Conservation (phyloP, 2,888 invertebrate genomes). For the Ypsolopha sequella region DNA sequence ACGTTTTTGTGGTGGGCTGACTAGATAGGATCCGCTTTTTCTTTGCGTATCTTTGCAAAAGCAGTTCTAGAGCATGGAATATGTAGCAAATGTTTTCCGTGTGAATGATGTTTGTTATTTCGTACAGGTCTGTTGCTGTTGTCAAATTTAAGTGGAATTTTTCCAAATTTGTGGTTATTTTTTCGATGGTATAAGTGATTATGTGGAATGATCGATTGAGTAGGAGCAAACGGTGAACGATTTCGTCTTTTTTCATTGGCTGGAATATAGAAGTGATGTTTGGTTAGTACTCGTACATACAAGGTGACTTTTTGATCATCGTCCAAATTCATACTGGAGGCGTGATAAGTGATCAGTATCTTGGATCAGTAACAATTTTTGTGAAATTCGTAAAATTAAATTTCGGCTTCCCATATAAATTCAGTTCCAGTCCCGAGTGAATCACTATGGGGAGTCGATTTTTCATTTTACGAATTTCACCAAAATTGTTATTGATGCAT, state of each 20-base stretch:
- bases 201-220: conserved; percentile 43
- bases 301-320: no score
- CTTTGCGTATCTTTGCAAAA: conserved; percentile 29
- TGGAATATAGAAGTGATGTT: conserved; percentile 26
- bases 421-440: no score
- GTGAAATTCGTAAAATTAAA: no score
- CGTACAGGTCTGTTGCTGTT: conserved; percentile 19
- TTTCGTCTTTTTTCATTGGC: conserved; percentile 41
- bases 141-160: conserved; percentile 19
- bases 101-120: conserved; percentile 25
- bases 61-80: conserved; percentile 36
- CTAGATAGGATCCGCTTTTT: conserved; percentile 12
- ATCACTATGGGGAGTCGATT: no score
- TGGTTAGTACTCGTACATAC: no score
- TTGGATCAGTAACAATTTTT: no score
- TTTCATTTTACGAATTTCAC: no score
- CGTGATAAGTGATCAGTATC: no score
- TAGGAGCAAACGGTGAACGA: conserved; percentile 30
- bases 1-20: conserved; percentile 18
- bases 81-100: conserved; percentile 41
- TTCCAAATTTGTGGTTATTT: conserved; percentile 31
- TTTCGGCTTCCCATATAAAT: no score
- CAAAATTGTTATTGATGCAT: no score
- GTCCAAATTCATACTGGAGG: no score
- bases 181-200: conserved; percentile 38